phyloP scores from a whole-genome alignment of 2,888 invertebrate species.

The Strigamia crassipes region DNA sequence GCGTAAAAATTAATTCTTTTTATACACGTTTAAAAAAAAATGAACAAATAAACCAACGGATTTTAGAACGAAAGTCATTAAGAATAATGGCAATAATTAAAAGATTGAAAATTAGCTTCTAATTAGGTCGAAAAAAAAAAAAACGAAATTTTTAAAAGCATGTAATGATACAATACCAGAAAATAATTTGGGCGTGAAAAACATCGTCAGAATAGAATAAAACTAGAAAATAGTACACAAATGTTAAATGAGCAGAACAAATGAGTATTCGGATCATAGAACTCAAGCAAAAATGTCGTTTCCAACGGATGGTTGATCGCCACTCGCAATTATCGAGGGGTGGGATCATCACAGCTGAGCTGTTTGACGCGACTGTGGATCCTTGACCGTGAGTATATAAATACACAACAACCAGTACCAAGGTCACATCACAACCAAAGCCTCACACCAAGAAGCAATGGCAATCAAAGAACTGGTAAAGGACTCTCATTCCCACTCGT shows the following conservation, averaged over 20 bases:
- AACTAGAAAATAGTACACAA: neutral
- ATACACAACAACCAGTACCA: neutral
- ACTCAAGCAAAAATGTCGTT: slow-evolving; percentile 3
- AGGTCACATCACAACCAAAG: neutral
- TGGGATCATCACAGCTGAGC: slow-evolving; percentile 7
- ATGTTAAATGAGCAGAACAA: slow-evolving; percentile 21
- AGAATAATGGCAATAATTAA: neutral
- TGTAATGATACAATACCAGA: neutral
- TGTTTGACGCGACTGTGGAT: neutral
- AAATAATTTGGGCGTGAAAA: neutral
- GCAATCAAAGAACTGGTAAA: slow-evolving; percentile 23
- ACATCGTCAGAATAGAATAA: neutral
- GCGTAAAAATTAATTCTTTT: no score
- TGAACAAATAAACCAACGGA: no score
- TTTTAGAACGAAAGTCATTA: neutral
- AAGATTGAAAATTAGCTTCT: neutral
- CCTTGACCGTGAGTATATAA: slow-evolving; percentile 29
- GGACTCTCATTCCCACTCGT: neutral
- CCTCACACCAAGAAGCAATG: neutral
- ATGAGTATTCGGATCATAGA: slow-evolving; percentile 7
- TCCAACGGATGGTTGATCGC: slow-evolving; percentile 12
- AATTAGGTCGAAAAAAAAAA: neutral
- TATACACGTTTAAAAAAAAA: no score
- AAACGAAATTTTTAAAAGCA: neutral
- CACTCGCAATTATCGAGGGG: neutral